Evolutionary conservation across 2,888 invertebrate genomes (phyloP), one percentile per base, ranked within the genome.

Genomic region (Zaprionus lineosus): DNA sequence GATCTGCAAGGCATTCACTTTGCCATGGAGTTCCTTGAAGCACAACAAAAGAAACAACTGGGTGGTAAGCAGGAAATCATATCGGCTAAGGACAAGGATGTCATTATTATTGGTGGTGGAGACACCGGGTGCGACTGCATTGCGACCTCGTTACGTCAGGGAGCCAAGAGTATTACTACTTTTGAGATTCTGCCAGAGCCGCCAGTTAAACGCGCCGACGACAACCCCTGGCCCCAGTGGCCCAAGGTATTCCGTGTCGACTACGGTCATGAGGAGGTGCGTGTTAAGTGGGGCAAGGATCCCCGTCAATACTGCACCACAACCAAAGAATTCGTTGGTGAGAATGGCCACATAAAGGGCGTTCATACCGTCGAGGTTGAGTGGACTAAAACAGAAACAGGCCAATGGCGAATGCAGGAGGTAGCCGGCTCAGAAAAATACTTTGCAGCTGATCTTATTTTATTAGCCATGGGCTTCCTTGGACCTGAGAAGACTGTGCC

Each of bases 161-260:
- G 98, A 41, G 99, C 99, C 28, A 91, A 91, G 53, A 89, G 88
- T 77, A 97, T 99, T 84, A 97, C 96, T 0, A 96, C 98, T 0
- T 99, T 99, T 91, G 99, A 99, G 92, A 99, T 99, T 86, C 91
- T 99, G 43, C 98, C 99, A 0, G 94, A 96, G 84, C 99, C 99
- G 9, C 96, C 97, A 47, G 91, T 92, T 1, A 92, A 91, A 16
- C 92, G 99, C 24, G 94, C 95, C 8, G 91, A 92, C 9, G 97
- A 97, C 89, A 99, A 99, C 91, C 99, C 99, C 0, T 99, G 99
- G 99, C 99, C 99, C 1, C 97, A 98, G 88, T 99, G 97, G 95
- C 99, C 99, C 0, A 93, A 96, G 86, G 95, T 98, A 15, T 98
- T 99, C 92, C 94, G 95, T 77, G 95, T 98, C 15, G 99, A 99